Evolutionary conservation across 2,113 vertebrate genomes (phyloP).

Genomic region (Chlorocebus sabaeus): DNA sequence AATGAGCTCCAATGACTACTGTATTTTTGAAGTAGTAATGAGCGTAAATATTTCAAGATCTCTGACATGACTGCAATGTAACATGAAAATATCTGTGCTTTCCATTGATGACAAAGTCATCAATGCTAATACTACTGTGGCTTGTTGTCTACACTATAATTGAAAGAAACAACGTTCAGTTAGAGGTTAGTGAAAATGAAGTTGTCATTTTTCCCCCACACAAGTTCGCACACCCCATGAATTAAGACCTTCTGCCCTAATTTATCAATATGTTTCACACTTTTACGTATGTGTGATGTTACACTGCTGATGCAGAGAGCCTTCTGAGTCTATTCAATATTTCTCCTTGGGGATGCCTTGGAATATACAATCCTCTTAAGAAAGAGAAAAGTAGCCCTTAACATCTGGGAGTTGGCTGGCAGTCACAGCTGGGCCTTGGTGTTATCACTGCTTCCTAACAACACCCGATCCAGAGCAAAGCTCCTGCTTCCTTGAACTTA

Average conservation of each 20-base stretch:
- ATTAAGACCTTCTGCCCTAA: slow-evolving; percentile 30
- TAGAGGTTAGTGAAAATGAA: slow-evolving; percentile 51
- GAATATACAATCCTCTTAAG: slow-evolving; percentile 1
- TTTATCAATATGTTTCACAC: background rate
- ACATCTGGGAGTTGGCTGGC: background rate
- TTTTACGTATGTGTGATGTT: background rate
- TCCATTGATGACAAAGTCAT: slow-evolving; percentile 17
- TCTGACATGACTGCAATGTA: background rate
- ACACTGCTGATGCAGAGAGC: slow-evolving; percentile 1
- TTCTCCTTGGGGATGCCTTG: background rate
- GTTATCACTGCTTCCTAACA: background rate
- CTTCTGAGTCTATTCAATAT: slow-evolving; percentile 2
- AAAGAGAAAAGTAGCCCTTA: slow-evolving; percentile 44
- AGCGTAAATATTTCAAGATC: slow-evolving; percentile 50
- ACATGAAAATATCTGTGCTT: slow-evolving; percentile 31
- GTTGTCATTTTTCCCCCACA: background rate
- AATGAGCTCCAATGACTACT: slow-evolving; percentile 21
- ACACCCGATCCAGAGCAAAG: background rate
- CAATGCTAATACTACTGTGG: background rate
- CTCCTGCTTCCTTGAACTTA: background rate
- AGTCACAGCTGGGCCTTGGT: background rate
- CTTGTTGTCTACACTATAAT: slow-evolving; percentile 12
- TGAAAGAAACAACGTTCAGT: slow-evolving; percentile 43
- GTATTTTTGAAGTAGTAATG: slow-evolving; percentile 9
- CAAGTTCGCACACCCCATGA: background rate